These are phyloP conservation scores for Brienomyrus longianalis DNA, from an alignment of 2,113 vertebrate genomes.

Conservation along the genomic window DNA sequence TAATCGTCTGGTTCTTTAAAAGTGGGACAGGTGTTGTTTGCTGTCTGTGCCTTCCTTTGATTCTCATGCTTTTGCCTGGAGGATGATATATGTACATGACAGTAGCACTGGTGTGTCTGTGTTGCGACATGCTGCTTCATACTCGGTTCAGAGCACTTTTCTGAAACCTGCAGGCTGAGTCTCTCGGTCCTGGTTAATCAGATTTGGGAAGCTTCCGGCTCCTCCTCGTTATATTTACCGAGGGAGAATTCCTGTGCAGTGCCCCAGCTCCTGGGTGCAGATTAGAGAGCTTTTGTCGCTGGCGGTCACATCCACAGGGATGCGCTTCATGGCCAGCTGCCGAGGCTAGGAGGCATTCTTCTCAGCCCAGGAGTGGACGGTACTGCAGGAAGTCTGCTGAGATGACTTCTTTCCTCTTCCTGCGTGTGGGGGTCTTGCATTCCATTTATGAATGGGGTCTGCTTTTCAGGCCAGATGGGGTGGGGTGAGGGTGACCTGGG, in stretches of 20 bases:
- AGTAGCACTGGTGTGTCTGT: not conserved
- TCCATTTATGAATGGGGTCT: not conserved
- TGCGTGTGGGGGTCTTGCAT: not conserved
- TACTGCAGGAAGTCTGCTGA: slow-evolving; percentile 6
- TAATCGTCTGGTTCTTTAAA: not conserved
- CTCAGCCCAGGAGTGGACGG: not conserved
- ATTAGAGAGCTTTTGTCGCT: not conserved
- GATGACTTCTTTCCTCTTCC: slow-evolving; percentile 15
- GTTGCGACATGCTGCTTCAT: not conserved
- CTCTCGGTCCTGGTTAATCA: not conserved
- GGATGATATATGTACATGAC: not conserved
- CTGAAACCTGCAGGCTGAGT: not conserved
- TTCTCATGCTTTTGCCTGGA: not conserved
- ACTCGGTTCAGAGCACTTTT: not conserved
- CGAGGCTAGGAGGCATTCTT: not conserved
- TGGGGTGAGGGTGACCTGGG: too few species aligned
- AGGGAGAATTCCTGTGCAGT: slow-evolving; percentile 4
- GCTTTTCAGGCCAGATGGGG: not conserved
- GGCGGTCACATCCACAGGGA: not conserved
- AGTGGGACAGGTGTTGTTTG: not conserved
- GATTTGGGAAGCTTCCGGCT: not conserved
- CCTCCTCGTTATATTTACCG: not conserved
- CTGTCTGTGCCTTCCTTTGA: not conserved
- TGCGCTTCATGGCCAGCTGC: not conserved
- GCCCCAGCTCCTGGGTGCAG: not conserved